phyloP scores from a whole-genome alignment of 2,797 vertebrate genomes.

The Melanotaenia nigrans region DNA sequence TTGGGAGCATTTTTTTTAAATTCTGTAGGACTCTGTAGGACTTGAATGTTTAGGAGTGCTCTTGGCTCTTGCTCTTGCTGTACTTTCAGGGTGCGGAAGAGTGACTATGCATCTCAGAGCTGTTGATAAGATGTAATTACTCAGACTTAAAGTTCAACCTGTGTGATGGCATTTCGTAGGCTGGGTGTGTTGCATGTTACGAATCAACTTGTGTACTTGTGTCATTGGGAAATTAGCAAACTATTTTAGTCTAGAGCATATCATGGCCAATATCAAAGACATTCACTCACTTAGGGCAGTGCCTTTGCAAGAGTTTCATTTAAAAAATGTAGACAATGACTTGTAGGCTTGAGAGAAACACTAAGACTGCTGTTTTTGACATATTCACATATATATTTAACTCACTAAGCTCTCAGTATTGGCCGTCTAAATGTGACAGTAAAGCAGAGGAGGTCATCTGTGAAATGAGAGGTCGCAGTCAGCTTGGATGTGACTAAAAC shows the following conservation, averaged over 20 bases:
- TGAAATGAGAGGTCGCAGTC: constrained; percentile 1
- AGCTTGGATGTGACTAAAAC: background rate
- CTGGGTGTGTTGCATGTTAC: background rate
- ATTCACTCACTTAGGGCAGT: background rate
- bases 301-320: background rate
- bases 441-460: constrained; percentile 8
- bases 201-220: background rate
- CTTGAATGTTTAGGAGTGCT: constrained; percentile 37
- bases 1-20: constrained; percentile 58
- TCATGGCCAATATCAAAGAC: background rate
- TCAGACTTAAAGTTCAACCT: constrained; percentile 7
- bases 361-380: background rate
- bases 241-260: background rate
- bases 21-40: background rate
- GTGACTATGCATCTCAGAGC: constrained; percentile 9
- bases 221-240: background rate
- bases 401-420: background rate
- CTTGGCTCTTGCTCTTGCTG: background rate
- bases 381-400: background rate
- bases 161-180: constrained; percentile 14
- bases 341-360: background rate
- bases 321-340: background rate
- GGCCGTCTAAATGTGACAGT: background rate
- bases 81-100: constrained; percentile 47
- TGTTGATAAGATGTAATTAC: constrained; percentile 47